Conservation (phyloP, 2,888 invertebrate species). For the Ectropis crepuscularia region DNA sequence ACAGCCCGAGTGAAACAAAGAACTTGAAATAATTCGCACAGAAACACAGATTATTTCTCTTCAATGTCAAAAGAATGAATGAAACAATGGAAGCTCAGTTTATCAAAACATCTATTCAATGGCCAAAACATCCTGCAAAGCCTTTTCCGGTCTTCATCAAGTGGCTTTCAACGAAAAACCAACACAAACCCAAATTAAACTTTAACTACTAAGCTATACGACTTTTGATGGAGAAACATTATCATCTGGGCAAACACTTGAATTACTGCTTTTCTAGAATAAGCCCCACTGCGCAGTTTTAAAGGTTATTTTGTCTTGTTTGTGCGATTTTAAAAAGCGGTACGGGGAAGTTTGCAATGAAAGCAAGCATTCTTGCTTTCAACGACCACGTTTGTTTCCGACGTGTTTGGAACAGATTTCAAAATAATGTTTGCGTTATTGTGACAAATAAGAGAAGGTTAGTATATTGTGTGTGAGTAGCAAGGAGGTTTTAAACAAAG, state of each 20-base stretch:
- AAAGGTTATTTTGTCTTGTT: conserved; percentile 5
- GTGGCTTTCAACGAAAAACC: conserved; percentile 3
- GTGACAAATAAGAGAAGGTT: conserved; percentile 1
- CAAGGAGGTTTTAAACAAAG: too few species aligned
- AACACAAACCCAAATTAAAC: not conserved
- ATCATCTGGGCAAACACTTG: not conserved
- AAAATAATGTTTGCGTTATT: not conserved
- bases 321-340: conserved; percentile 1
- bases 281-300: not conserved
- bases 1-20: not conserved
- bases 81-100: conserved; percentile 6
- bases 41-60: conserved; percentile 10
- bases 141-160: conserved; percentile 6
- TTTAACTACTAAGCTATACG: not conserved
- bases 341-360: not conserved
- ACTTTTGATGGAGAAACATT: not conserved
- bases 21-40: conserved; percentile 7
- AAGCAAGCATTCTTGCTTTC: conserved; percentile 12
- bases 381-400: not conserved
- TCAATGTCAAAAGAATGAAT: conserved; percentile 3
- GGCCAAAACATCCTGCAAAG: conserved; percentile 13
- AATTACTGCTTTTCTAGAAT: conserved; percentile 4
- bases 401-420: conserved; percentile 1
- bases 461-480: too few species aligned
- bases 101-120: conserved; percentile 15